Evolutionary conservation across 1,140 invertebrate genomes (phyloP).

Genomic region (Drosophila biarmipes): DNA sequence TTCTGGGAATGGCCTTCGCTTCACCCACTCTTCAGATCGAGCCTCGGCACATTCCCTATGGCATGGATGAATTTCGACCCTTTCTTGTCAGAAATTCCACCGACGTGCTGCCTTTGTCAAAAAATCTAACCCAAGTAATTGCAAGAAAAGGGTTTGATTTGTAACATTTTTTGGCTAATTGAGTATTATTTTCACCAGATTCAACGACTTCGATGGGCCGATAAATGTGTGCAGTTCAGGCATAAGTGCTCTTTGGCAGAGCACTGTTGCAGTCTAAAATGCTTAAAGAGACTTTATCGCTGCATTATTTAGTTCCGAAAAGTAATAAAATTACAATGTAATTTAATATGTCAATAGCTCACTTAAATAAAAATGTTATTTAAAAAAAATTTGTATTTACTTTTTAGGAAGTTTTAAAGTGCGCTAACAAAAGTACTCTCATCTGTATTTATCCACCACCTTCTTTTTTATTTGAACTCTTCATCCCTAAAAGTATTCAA

Average conservation of each 20-base stretch:
- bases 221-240: conserved; percentile 1
- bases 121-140: conserved; percentile 9
- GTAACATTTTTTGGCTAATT: not conserved
- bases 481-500: not conserved
- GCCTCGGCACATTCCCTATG: not conserved
- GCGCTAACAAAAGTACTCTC: too few species aligned
- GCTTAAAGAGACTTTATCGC: not conserved
- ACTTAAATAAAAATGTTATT: too few species aligned
- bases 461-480: too few species aligned
- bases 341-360: not conserved
- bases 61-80: not conserved
- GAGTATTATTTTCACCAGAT: not conserved
- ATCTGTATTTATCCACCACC: too few species aligned
- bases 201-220: not conserved
- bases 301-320: not conserved
- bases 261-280: conserved; percentile 24
- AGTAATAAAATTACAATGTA: not conserved
- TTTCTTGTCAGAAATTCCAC: not conserved
- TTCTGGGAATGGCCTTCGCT: not conserved
- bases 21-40: not conserved
- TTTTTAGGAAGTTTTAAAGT: too few species aligned
- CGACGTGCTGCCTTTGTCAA: conserved; percentile 10
- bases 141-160: not conserved
- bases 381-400: too few species aligned
- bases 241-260: conserved; percentile 11